Base-by-base conservation (phyloP, 2,888 invertebrate genomes). In the Drosophila anceps region DNA sequence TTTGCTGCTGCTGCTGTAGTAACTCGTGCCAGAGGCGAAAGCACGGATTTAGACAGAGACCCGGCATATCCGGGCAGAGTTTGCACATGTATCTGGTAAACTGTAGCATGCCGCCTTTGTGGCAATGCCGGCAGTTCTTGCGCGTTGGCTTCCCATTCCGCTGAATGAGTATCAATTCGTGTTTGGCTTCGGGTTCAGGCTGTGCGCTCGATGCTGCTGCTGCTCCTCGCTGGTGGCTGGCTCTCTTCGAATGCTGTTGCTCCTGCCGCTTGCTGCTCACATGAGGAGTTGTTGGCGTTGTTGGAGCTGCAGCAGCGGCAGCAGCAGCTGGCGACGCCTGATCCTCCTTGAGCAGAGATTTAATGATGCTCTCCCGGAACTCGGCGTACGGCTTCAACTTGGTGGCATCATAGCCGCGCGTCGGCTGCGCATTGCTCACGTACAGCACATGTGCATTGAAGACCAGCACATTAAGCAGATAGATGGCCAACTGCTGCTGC, bases 101-200 rank as follows among this genome's bases (percentile, higher is more conserved):
- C 51, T 82, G 88, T 39, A 84, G 12, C 85, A 88, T 78, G 24
- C 90, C 89, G 7, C 61, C 74, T 31, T 87, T 85, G 65, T 66
- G 74, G 57, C 90, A 90, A 57, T 88, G 66, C 5, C 82, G 75
- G 20, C 89, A 90, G 41, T 85, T 88, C 55, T 88, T 90, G n/a
- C 79, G 82, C 12, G 76, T 58, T 1, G 80, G 44, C 13, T 78
- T 83, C 4, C 80, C 78, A 9, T 80, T 75, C 15, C 65, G 69
- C 33, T 61, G 55, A n/a, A 84, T 81, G 7, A 51, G 13, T 24
- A 70, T 48, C 51, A 84, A 46, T 24, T 83, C 77, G 31, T 84
- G 83, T 10, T 61, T 63, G 9, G 43, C 24, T 9, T 53, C 33
- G 33, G 50, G 20, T 18, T 60, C 65, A 1, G 44, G 20, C 12